A percentile compares a stretch with the other conserved stretches of the same genome.
Evolutionary conservation across 2,888 invertebrate species (phyloP).

Genomic region (Nomada fabriciana): DNA sequence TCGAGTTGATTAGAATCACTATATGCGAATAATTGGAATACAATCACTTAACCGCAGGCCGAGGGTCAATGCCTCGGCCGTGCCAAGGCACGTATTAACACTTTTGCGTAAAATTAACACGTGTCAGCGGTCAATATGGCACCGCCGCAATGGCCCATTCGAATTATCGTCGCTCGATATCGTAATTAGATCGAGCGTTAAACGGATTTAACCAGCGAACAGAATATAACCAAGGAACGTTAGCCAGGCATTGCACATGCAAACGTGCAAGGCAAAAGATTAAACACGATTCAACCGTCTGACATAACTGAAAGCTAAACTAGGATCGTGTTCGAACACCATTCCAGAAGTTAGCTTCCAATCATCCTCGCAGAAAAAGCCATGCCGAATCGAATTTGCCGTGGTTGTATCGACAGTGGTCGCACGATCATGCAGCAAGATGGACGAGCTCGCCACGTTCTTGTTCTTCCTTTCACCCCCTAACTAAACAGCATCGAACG

Average conservation of each 20-base stretch:
- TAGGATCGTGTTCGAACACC: constrained; percentile 12
- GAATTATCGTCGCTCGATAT: neutral
- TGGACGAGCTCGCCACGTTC: constrained; percentile 44
- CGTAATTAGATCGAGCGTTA: neutral
- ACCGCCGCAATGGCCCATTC: neutral
- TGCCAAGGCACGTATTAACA: constrained; percentile 75
- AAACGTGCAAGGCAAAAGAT: neutral
- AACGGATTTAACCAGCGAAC: neutral
- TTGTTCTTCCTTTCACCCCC: constrained; percentile 40
- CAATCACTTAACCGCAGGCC: constrained; percentile 77
- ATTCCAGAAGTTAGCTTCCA: neutral
- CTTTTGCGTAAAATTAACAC: constrained; percentile 46
- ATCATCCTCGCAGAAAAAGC: constrained; percentile 29
- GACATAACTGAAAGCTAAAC: neutral
- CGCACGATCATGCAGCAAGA: constrained; percentile 60
- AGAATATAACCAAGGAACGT: neutral
- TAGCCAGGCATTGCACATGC: neutral
- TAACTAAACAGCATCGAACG: neutral
- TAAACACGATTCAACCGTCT: neutral
- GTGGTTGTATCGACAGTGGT: constrained; percentile 55
- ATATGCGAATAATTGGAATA: constrained; percentile 80
- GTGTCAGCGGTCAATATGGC: constrained; percentile 42
- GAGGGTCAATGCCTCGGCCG: constrained; percentile 75
- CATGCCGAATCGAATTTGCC: constrained; percentile 50
- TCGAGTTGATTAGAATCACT: constrained; percentile 77